Percentiles rank a stretch among this genome's conserved stretches.
Conservation (phyloP, 2,797 vertebrate species). For the Scomberomorus guttatus region DNA sequence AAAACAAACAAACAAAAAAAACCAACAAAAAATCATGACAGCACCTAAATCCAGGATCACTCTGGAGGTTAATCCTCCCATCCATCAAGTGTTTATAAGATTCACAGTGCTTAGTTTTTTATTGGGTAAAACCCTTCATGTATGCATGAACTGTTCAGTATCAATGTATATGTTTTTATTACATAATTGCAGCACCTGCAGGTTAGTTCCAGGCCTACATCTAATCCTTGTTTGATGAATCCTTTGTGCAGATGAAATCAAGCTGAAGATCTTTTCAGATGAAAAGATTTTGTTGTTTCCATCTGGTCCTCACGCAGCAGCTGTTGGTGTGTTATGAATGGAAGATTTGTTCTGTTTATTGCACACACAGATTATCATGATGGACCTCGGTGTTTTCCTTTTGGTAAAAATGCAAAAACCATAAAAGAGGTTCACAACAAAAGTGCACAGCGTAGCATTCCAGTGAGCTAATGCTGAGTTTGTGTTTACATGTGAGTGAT, state of each 20-base stretch:
- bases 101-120: neutral
- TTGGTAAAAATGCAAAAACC: conserved; percentile 15
- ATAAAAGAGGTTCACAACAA: conserved; percentile 16
- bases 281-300: conserved; percentile 32
- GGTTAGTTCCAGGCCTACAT: neutral
- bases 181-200: conserved; percentile 16
- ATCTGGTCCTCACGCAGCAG: conserved; percentile 54
- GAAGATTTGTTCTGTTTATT: conserved; percentile 45
- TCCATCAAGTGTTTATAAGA: too few relatives aligned
- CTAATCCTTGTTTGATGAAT: neutral
- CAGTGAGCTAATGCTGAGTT: conserved; percentile 41
- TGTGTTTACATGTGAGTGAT: conserved; percentile 22
- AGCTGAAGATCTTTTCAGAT: conserved; percentile 36
- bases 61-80: too few relatives aligned
- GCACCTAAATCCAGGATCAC: too few relatives aligned
- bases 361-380: conserved; percentile 20
- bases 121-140: neutral
- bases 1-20: too few relatives aligned
- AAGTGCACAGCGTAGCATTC: conserved; percentile 29
- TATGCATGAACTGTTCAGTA: neutral
- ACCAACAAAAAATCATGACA: too few relatives aligned
- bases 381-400: conserved; percentile 4
- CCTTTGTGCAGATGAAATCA: conserved; percentile 47
- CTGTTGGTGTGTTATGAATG: conserved; percentile 34
- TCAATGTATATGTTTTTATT: neutral